Evolutionary conservation across 2,888 invertebrate genomes (phyloP).

Genomic region (Eilema caniola): DNA sequence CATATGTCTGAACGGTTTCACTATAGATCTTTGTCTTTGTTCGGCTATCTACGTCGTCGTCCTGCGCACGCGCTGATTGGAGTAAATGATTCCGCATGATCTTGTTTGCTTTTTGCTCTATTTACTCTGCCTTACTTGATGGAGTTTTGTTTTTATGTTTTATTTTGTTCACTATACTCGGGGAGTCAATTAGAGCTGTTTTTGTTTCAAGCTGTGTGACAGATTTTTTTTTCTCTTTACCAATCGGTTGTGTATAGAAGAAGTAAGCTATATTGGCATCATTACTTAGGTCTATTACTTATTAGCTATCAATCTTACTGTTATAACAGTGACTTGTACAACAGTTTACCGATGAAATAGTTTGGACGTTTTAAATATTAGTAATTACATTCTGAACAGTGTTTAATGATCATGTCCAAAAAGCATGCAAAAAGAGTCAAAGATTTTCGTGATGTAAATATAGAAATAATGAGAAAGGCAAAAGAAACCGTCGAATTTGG

Average conservation of each 20-base stretch:
- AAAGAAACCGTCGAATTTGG: not conserved
- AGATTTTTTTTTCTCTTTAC: conserved; percentile 25
- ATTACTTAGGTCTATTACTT: conserved; percentile 15
- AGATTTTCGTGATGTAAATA: not conserved
- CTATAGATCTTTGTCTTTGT: conserved; percentile 64
- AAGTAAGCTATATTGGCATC: conserved; percentile 16
- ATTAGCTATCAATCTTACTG: not conserved
- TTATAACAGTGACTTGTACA: conserved; percentile 5
- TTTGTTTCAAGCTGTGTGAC: conserved; percentile 34
- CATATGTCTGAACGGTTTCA: conserved; percentile 40
- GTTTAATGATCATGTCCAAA: not conserved
- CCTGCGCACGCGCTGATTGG: conserved; percentile 70
- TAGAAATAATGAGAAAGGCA: not conserved
- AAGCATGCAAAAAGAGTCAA: not conserved
- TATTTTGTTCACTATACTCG: conserved; percentile 51
- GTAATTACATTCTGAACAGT: not conserved
- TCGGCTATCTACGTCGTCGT: conserved; percentile 61
- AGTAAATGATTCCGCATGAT: conserved; percentile 84
- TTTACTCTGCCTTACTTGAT: conserved; percentile 73
- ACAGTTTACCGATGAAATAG: not conserved
- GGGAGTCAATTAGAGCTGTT: conserved; percentile 74
- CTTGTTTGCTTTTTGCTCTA: conserved; percentile 80
- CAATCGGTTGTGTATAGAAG: conserved; percentile 8
- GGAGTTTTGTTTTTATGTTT: conserved; percentile 59
- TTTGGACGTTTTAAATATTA: not conserved